These are phyloP conservation scores for Seira ritae DNA, from an alignment of 2,888 invertebrate species.

Conservation along the genomic window DNA sequence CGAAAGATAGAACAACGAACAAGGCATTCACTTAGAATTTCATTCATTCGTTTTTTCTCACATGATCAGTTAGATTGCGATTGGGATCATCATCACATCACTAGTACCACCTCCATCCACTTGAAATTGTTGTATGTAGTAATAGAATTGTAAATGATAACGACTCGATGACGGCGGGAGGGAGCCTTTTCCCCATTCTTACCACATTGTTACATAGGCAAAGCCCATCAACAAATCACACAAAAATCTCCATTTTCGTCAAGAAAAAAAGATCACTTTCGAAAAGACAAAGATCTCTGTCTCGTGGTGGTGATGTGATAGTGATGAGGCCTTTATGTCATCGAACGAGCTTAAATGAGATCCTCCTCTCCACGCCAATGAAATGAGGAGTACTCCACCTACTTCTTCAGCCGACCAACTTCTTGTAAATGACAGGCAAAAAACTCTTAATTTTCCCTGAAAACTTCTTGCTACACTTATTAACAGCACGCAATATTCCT, in stretches of 20 bases:
- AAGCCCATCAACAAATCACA: slow-evolving; percentile 53
- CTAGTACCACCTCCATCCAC: no score
- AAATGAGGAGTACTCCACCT: not conserved
- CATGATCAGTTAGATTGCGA: no score
- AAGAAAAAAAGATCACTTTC: slow-evolving; percentile 27
- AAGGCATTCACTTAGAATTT: slow-evolving; percentile 12
- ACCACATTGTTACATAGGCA: not conserved
- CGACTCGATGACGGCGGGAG: not conserved
- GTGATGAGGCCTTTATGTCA: slow-evolving; percentile 7
- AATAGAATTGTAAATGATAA: slow-evolving; percentile 14
- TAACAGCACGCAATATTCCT: not conserved
- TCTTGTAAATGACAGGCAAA: not conserved
- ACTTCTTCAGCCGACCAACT: not conserved
- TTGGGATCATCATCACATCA: no score
- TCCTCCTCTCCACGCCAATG: not conserved
- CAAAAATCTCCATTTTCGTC: slow-evolving; percentile 56
- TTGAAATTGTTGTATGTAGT: no score
- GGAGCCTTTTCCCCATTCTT: slow-evolving; percentile 21
- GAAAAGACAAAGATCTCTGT: not conserved
- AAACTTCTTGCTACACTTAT: not conserved
- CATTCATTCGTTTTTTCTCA: slow-evolving; percentile 14
- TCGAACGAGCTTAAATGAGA: slow-evolving; percentile 11
- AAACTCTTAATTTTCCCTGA: not conserved
- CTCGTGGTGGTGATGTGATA: not conserved
- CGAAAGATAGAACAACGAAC: not conserved